These are phyloP conservation scores for Ceratina calcarata DNA, from an alignment of 1,140 invertebrate genomes.

Conservation along the genomic window DNA sequence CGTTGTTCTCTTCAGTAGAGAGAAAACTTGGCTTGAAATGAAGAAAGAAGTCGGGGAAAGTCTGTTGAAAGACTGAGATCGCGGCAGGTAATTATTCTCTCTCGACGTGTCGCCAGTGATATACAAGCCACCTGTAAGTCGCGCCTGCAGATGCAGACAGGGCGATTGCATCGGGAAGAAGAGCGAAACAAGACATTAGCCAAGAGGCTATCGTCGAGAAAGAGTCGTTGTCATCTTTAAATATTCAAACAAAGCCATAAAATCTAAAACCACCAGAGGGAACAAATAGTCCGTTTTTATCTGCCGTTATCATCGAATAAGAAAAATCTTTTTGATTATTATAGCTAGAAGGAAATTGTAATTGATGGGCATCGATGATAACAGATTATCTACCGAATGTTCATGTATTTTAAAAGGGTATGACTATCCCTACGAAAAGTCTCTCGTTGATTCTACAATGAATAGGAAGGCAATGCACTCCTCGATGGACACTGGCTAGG, in stretches of 20 bases:
- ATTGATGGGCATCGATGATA: no score
- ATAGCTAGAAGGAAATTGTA: no score
- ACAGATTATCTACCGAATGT: no score
- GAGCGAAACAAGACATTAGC: constrained; percentile 28
- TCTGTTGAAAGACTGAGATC: neutral
- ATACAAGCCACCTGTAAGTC: constrained; percentile 52
- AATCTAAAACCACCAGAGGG: neutral
- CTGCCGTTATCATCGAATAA: no score
- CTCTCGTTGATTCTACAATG: neutral
- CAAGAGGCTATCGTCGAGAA: neutral
- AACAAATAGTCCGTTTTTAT: no score
- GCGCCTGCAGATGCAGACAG: constrained; percentile 2
- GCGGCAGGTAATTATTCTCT: constrained; percentile 50
- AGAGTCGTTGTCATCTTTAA: constrained; percentile 11
- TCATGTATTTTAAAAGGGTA: no score
- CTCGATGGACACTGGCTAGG: constrained; percentile 67
- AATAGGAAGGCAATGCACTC: neutral
- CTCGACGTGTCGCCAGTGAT: constrained; percentile 40
- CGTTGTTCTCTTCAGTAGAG: no score
- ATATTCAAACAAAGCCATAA: neutral
- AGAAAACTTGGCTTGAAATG: neutral
- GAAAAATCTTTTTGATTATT: no score
- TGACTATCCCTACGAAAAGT: no score
- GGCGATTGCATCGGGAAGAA: neutral
- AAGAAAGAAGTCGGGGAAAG: neutral